Evolutionary conservation across 2,888 invertebrate species (phyloP), one percentile per base, ranked within the genome.

Genomic region (Sinhomidia bicolor): DNA sequence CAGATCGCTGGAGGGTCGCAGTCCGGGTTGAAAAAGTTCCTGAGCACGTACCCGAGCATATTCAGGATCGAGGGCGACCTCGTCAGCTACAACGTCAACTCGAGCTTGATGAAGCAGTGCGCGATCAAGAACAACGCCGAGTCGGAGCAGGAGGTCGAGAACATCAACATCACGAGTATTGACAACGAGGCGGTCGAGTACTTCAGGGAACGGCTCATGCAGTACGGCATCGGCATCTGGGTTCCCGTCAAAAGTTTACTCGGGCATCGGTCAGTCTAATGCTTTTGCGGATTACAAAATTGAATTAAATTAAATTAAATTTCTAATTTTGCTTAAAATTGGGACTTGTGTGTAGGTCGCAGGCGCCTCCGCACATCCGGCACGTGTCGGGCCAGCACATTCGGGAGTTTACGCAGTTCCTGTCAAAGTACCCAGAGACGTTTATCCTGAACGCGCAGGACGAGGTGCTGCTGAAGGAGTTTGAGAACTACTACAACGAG

Each of bases 101-200:
- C 93, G 65, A 79, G 60, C 44, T 41, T 76, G 62, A 36, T 74
- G 14, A 54, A 41, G 5, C 4, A 54, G 20, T 26, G 84, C 12
- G 74, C 51, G 0, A 14, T 85, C 10, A 68, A 81, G 60, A 36
- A 36, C 5, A 6, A 4, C 9, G 26, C 78, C 9, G 57, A 23
- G 10, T 32, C 84, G 20, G 85, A 76, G 1, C 36, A 68, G 5
- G 74, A 86, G 60, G 62, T 60, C 5, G 29, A 20, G 0, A 60
- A 57, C 29, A 32, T 10, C 23, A 71, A 29, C 41, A n/a, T 96
- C 97, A 92, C 97, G 98, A 71, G 54, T 94, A 98, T 98, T 94
- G 98, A 98, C 92, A 96, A 97, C 93, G 99, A 99, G 94, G 99
- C 99, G 86, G 98, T 99, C 93, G 98, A 98, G 93, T 99, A 99